Evolutionary conservation across 1,140 invertebrate species (phyloP).

Genomic region (Wasmannia auropunctata): DNA sequence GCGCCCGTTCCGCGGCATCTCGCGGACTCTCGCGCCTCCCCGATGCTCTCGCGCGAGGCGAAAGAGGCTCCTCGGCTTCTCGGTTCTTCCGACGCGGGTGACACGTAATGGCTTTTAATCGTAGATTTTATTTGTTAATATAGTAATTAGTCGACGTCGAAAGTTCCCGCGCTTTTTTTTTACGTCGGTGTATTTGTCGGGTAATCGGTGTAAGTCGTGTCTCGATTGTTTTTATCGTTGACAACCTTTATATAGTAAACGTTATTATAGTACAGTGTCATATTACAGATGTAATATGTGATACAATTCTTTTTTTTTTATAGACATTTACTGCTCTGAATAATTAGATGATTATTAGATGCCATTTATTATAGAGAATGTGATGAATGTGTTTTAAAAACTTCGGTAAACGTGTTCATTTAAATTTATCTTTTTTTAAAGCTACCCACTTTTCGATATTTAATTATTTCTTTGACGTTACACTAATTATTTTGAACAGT

Average conservation of each 20-base stretch:
- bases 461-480: conserved; percentile 1
- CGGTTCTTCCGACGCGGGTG: neutral
- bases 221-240: neutral
- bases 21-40: conserved; percentile 30
- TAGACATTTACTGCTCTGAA: neutral
- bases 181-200: neutral
- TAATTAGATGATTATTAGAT: neutral
- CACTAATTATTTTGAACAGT: neutral
- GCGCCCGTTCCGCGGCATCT: conserved; percentile 65
- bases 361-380: neutral
- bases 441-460: neutral
- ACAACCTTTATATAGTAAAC: no score
- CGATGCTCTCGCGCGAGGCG: neutral
- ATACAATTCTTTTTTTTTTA: neutral
- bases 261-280: neutral
- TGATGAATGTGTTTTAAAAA: neutral
- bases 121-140: neutral
- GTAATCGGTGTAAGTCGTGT: conserved; percentile 6
- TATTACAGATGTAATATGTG: neutral
- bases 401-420: neutral
- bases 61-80: neutral
- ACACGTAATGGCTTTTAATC: neutral
- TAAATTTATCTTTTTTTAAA: neutral
- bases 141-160: neutral
- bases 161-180: neutral